Evolutionary conservation across 2,888 invertebrate species (phyloP).

Genomic region (Cryptocephalus moraei): DNA sequence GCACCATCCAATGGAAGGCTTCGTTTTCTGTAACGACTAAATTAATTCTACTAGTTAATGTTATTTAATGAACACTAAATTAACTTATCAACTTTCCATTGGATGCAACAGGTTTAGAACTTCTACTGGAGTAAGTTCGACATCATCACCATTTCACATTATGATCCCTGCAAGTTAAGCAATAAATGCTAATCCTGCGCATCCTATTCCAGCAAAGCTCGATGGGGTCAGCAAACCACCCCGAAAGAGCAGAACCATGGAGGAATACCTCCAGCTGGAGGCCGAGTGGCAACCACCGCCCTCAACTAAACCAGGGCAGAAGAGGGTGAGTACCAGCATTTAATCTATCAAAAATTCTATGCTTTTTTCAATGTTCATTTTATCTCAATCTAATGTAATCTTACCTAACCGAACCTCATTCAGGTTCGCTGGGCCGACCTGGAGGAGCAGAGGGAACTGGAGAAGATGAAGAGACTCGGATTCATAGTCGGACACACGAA

Average conservation of each 20-base stretch:
- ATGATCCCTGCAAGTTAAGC: no score
- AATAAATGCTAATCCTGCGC: neutral
- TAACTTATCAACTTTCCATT: no score
- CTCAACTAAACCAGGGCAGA: slow-evolving; percentile 64
- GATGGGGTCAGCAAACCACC: slow-evolving; percentile 79
- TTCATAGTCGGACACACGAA: slow-evolving; percentile 96
- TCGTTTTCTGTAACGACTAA: no score
- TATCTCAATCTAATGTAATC: slow-evolving; percentile 1
- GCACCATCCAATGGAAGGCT: no score
- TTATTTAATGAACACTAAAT: no score
- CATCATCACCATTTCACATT: no score
- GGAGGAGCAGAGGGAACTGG: slow-evolving; percentile 85
- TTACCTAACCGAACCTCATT: no score
- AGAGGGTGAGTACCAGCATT: slow-evolving; percentile 56
- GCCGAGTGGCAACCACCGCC: slow-evolving; percentile 62
- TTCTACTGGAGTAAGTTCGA: no score
- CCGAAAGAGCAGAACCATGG: slow-evolving; percentile 68
- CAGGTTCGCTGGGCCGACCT: slow-evolving; percentile 98
- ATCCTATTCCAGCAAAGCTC: slow-evolving; percentile 67
- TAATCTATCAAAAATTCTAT: neutral
- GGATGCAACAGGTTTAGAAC: no score
- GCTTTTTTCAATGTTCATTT: neutral
- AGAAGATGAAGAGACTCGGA: slow-evolving; percentile 88
- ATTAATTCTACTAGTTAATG: no score
- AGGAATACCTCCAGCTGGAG: slow-evolving; percentile 80